Evolutionary conservation across 2,888 invertebrate species (phyloP).

Genomic region (Drosophila fulvimacula): DNA sequence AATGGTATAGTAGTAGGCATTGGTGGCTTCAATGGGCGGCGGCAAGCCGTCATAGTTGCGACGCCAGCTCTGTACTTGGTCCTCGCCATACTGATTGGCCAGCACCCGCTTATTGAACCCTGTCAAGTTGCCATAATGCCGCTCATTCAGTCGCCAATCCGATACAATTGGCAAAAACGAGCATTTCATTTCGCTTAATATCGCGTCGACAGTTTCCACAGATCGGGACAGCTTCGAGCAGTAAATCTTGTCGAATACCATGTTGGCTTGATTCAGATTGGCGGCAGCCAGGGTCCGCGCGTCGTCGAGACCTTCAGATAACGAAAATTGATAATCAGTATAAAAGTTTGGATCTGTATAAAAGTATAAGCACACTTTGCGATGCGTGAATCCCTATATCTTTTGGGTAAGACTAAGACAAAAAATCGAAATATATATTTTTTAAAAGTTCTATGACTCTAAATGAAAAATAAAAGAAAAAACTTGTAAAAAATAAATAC

Average conservation of each 20-base stretch:
- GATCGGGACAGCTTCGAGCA: slow-evolving; percentile 93
- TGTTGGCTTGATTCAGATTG: slow-evolving; percentile 89
- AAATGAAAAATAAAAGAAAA: too few relatives aligned
- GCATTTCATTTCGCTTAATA: slow-evolving; percentile 89
- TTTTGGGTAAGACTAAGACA: too few relatives aligned
- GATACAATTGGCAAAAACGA: slow-evolving; percentile 88
- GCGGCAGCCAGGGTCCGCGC: slow-evolving; percentile 86
- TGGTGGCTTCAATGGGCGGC: slow-evolving; percentile 91
- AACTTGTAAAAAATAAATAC: too few relatives aligned
- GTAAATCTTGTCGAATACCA: slow-evolving; percentile 91
- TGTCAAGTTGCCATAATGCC: slow-evolving; percentile 94
- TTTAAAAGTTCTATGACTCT: too few relatives aligned
- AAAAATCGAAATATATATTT: too few relatives aligned
- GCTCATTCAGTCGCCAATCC: slow-evolving; percentile 94
- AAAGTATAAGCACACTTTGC: too few relatives aligned
- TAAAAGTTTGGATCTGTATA: not conserved
- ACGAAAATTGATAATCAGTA: not conserved
- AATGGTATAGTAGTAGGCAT: slow-evolving; percentile 91
- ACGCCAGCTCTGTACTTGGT: slow-evolving; percentile 94
- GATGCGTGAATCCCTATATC: too few relatives aligned
- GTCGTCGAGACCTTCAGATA: slow-evolving; percentile 82
- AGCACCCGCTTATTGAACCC: slow-evolving; percentile 94
- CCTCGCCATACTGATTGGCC: slow-evolving; percentile 93
- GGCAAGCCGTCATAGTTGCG: slow-evolving; percentile 93
- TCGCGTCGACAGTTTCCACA: slow-evolving; percentile 89